Evolutionary conservation across 2,888 invertebrate species (phyloP), one percentile per base, ranked within the genome.

Genomic region (Dyspetes luteomarginatus): DNA sequence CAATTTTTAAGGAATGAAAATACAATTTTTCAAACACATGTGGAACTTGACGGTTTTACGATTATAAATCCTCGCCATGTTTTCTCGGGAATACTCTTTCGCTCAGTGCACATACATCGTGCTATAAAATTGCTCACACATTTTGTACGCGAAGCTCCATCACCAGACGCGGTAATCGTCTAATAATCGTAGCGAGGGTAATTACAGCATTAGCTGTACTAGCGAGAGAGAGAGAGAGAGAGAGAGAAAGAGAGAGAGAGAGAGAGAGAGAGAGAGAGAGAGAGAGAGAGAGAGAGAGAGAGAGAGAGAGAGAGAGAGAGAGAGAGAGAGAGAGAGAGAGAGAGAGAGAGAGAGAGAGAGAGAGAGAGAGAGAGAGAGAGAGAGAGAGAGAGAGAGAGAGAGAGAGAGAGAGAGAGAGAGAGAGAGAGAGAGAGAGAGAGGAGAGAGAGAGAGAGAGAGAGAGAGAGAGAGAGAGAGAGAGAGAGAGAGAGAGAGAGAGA

Each of bases 151-250:
- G 64, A 45, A 76, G 80, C 78, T 83, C 83, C 76, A 83, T 83
- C 78, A 83, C 76, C 78, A 75, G 79, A 78, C 68, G 62, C 78
- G 79, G 81, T 83, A 83, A 84, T 84, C 84, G 84, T 84, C 83
- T 82, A 84, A 84, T 83, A 84, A 84, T 84, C 83, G 80, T 80
- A 84, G 82, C 78, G 69, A 78, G 82, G 78, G 81, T 84, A 84
- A 84, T 84, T 84, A 84, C 81, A 84, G 56, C 73, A 73, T 62
- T 73, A 74, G 73, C 50, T 48, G 45, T 52, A 22, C 55, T 76
- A 75, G 73, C 75, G 48, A 56, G 30, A 30, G 65, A 69, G 56
- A 41, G 43, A 28, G 26, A 24, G 74, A 56, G 58, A 56, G 60
- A 41, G 65, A 52, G 15, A 52, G 28, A 58, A 26, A 71, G 24